Base-by-base conservation (phyloP, 2,797 vertebrate species). In the Orestias chungarensis region DNA sequence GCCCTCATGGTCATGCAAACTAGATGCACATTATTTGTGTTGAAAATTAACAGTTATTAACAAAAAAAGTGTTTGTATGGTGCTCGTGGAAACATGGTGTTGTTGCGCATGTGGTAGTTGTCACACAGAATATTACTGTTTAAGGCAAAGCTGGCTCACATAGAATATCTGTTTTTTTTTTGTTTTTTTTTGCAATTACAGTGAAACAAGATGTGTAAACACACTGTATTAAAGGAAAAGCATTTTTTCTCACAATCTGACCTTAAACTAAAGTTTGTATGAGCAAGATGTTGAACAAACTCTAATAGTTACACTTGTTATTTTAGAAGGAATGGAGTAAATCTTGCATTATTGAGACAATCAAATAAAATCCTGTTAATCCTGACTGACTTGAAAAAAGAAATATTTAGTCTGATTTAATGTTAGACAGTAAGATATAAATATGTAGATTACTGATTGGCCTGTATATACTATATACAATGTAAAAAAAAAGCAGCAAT, bases 1-100 rank as follows among this genome's bases (percentile, higher is more conserved):
- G 11, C 33, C n/a, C 59, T 25, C 23, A n/a, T 62, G 35, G 59
- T 62, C 59, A 62, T 62, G 23, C 33, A 40, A 40, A 40, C 23
- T n/a, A 62, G 23, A 62, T 14, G 23, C 59, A 40, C 59, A 14
- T 40, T 38, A 62, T 62, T 40, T 62, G 35, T 62, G 11, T 40
- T 25, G 23, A 62, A 62, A 25, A n/a, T 25, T 4, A 62, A 40
- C 35, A 62, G 20, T 40, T 61, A 62, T 62, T 62, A 62, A 62
- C 33, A 15, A 40, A n/a, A 5, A 40, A 2, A 6, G 35, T 62
- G 20, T 38, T 38, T 38, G 57, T 40, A 6, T 40, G 33, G 23
- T 25, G 31, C 55, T 29, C 10, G 17, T 59, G 3, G 15, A 57
- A 31, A 57, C 10, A 38, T 6, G 8, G 33, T 61, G 20, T 61